Conservation (phyloP, 1,140 invertebrate species). For the Lanistes nyassanus region DNA sequence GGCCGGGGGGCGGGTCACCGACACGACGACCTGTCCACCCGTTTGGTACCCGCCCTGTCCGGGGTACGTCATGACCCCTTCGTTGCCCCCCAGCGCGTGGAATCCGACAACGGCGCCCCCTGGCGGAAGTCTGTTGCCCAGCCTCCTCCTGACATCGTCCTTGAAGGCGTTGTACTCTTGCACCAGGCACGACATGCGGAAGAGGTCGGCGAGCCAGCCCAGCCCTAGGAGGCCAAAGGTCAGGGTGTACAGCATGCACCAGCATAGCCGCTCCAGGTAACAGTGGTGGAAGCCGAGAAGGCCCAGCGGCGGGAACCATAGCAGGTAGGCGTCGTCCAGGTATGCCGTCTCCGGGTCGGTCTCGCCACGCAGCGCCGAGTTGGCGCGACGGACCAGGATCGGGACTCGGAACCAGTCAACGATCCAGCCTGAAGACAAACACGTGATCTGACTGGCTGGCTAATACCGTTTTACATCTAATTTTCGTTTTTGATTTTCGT, state of each 20-base stretch:
- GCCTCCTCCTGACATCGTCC: background rate
- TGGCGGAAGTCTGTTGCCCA: background rate
- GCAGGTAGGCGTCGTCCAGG: constrained; percentile 39
- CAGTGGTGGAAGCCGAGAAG: constrained; percentile 40
- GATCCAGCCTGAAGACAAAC: constrained; percentile 37
- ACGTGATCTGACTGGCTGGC: background rate
- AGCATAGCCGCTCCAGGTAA: constrained; percentile 35
- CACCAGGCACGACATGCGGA: constrained; percentile 50
- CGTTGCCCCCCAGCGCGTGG: background rate
- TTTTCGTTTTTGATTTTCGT: background rate
- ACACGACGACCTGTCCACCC: background rate
- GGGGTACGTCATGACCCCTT: background rate
- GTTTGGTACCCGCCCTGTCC: background rate
- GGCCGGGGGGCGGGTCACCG: background rate
- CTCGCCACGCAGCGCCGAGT: constrained; percentile 20
- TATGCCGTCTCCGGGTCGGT: constrained; percentile 18
- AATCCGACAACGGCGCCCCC: background rate
- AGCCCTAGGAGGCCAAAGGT: constrained; percentile 53
- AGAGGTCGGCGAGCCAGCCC: constrained; percentile 52
- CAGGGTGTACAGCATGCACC: constrained; percentile 46
- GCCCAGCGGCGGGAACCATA: constrained; percentile 40
- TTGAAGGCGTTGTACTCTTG: constrained; percentile 42
- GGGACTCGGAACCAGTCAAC: constrained; percentile 47
- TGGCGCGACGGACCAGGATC: constrained; percentile 40
- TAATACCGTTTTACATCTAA: background rate